phyloP scores from a whole-genome alignment of 2,888 invertebrate genomes.

The Phymatocera aterrima region DNA sequence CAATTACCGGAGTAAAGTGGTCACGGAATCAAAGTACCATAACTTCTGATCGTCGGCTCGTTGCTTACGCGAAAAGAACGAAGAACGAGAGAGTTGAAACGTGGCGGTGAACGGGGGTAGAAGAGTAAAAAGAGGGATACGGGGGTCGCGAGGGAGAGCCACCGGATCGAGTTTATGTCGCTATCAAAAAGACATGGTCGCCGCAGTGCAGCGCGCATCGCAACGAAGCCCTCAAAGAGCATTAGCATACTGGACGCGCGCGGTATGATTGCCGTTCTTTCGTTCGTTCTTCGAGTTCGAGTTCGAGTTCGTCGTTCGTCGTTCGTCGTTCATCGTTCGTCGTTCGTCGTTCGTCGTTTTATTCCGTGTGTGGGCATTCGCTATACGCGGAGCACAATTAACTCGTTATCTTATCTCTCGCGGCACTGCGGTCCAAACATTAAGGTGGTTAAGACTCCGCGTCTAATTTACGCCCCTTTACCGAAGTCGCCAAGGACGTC shows the following conservation, averaged over 20 bases:
- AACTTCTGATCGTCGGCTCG: background rate
- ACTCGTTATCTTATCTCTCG: slow-evolving; percentile 75
- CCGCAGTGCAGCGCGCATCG: slow-evolving; percentile 69
- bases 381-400: slow-evolving; percentile 74
- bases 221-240: slow-evolving; percentile 70
- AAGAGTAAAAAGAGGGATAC: background rate
- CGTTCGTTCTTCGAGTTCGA: background rate
- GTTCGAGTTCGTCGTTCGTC: background rate
- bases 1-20: background rate
- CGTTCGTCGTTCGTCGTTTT: slow-evolving; percentile 48
- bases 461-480: slow-evolving; percentile 70
- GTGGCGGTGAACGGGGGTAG: slow-evolving; percentile 46
- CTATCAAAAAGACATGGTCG: slow-evolving; percentile 72
- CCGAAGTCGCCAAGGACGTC: slow-evolving; percentile 56
- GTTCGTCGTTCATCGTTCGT: background rate
- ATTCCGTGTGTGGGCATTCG: slow-evolving; percentile 71
- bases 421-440: slow-evolving; percentile 68
- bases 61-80: slow-evolving; percentile 11
- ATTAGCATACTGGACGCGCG: slow-evolving; percentile 73
- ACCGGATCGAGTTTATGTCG: slow-evolving; percentile 72
- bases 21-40: no score
- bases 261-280: slow-evolving; percentile 63
- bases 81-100: slow-evolving; percentile 40
- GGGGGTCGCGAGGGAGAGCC: slow-evolving; percentile 60
- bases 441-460: slow-evolving; percentile 68